Evolutionary conservation across 2,888 invertebrate genomes (phyloP).

Genomic region (Harpalus rubripes): DNA sequence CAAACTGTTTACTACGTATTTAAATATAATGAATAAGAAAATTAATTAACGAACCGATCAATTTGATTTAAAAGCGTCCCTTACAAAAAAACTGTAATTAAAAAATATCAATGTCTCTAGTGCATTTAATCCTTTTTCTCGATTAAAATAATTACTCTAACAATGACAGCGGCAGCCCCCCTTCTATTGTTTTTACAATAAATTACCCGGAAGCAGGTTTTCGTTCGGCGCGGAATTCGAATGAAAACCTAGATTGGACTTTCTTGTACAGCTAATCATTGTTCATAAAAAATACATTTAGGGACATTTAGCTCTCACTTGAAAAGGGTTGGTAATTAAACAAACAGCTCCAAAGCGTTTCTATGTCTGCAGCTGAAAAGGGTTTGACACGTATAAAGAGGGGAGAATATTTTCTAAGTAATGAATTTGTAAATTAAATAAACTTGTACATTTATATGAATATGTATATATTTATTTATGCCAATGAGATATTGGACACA

Average conservation of each 20-base stretch:
- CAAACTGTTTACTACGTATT: no score
- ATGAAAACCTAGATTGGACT: constrained; percentile 30
- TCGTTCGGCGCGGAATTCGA: background rate
- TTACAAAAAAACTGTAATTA: background rate
- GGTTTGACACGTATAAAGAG: constrained; percentile 36
- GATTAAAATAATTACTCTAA: constrained; percentile 25
- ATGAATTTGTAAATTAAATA: constrained; percentile 38
- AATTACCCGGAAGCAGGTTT: background rate
- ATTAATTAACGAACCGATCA: no score
- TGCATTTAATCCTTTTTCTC: background rate
- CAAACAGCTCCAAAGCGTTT: constrained; percentile 52
- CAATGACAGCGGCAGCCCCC: background rate
- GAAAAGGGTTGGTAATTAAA: constrained; percentile 62
- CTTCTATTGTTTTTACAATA: constrained; percentile 23
- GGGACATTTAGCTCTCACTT: constrained; percentile 55
- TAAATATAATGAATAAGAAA: no score
- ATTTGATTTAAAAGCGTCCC: no score
- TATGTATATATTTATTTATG: constrained; percentile 32
- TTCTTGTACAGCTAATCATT: constrained; percentile 55
- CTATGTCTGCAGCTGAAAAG: constrained; percentile 45
- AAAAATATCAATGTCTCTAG: background rate
- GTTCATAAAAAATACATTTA: constrained; percentile 55
- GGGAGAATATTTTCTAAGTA: constrained; percentile 30
- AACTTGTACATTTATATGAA: constrained; percentile 26
- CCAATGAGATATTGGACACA: background rate